A percentile compares a stretch with the other conserved stretches of the same genome.
Evolutionary conservation across 2,888 invertebrate genomes (phyloP).

Genomic region (Meganola albula): DNA sequence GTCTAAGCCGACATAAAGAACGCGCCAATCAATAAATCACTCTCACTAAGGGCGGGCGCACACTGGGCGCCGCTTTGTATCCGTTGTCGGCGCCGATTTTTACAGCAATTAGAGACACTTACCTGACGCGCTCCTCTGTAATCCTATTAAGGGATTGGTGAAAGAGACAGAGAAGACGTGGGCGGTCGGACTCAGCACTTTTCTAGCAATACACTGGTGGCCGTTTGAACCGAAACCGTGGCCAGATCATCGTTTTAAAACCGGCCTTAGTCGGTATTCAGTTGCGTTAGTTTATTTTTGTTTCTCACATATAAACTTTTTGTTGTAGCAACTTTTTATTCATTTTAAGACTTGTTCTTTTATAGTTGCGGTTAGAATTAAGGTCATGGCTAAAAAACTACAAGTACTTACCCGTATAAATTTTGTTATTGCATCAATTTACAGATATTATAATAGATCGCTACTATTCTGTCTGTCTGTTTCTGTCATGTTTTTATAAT

Average conservation of each 20-base stretch:
- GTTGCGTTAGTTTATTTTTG: conserved; percentile 7
- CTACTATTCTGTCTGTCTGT: too few relatives aligned
- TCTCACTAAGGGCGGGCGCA: conserved; percentile 55
- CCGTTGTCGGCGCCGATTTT: conserved; percentile 68
- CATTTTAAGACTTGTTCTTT: not conserved
- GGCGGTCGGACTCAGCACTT: conserved; percentile 43
- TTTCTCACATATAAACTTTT: conserved; percentile 12
- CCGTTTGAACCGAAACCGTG: conserved; percentile 24
- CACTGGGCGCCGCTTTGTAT: conserved; percentile 61
- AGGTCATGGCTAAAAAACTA: not conserved
- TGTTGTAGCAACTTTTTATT: conserved; percentile 8
- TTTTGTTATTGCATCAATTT: too few relatives aligned
- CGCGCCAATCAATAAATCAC: conserved; percentile 72
- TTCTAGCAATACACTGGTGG: conserved; percentile 13
- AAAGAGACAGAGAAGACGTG: conserved; percentile 41
- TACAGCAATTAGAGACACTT: conserved; percentile 76
- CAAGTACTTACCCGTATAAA: not conserved
- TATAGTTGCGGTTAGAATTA: not conserved
- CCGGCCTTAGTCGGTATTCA: conserved; percentile 12
- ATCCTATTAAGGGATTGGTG: conserved; percentile 61
- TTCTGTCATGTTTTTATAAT: too few relatives aligned
- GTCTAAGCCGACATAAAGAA: conserved; percentile 54
- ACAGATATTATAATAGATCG: too few relatives aligned
- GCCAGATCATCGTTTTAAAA: conserved; percentile 34
- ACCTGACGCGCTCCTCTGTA: conserved; percentile 65